These are phyloP conservation scores for Macaria notata DNA, from an alignment of 2,888 invertebrate genomes.

Conservation along the genomic window DNA sequence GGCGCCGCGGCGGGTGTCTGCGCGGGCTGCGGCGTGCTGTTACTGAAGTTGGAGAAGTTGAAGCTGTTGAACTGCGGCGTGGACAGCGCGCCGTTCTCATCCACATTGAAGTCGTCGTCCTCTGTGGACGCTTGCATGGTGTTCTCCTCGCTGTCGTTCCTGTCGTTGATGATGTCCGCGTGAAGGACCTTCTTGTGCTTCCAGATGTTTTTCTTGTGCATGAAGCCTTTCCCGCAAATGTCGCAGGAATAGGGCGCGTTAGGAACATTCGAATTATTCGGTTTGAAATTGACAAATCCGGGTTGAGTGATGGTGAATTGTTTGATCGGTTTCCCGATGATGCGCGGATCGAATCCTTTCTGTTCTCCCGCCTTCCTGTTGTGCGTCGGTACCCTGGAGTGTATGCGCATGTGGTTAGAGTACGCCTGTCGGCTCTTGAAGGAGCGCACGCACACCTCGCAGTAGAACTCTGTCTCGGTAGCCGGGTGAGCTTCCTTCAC, in stretches of 20 bases:
- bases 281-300: constrained; percentile 62
- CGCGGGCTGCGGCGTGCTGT: constrained; percentile 36
- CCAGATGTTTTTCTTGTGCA: constrained; percentile 81
- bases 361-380: constrained; percentile 69
- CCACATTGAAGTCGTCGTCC: constrained; percentile 72
- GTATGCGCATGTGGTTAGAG: constrained; percentile 80
- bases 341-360: constrained; percentile 68
- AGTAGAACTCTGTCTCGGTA: constrained; percentile 72
- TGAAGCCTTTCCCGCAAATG: constrained; percentile 84
- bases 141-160: constrained; percentile 76
- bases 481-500: constrained; percentile 76
- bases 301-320: constrained; percentile 63
- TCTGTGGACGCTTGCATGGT: constrained; percentile 78
- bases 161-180: constrained; percentile 70
- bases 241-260: constrained; percentile 83
- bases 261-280: constrained; percentile 64
- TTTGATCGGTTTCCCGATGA: constrained; percentile 70
- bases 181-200: constrained; percentile 80
- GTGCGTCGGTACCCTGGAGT: constrained; percentile 76
- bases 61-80: constrained; percentile 79
- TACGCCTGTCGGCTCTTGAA: constrained; percentile 82
- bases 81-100: constrained; percentile 72
- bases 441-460: constrained; percentile 82
- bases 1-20: constrained; percentile 32
- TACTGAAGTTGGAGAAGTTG: constrained; percentile 63